A percentile compares a stretch with the other conserved stretches of the same genome.
Conservation (phyloP, 2,888 invertebrate genomes). For the Oscheius myriophilus region DNA sequence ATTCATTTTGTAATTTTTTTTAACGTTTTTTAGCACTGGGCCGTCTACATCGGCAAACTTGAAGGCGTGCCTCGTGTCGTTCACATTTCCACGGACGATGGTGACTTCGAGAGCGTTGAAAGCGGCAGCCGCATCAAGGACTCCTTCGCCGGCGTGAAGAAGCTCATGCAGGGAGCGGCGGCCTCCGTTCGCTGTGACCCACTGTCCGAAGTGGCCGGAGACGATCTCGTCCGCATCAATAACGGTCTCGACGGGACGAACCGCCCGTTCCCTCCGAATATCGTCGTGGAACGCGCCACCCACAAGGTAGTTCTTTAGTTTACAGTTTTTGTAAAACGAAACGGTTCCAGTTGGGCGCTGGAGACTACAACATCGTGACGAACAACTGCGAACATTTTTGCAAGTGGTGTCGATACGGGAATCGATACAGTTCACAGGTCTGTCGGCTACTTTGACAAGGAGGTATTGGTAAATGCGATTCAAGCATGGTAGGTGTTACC, state of each 20-base stretch:
- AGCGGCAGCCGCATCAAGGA: conserved; percentile 7
- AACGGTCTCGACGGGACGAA: conserved; percentile 46
- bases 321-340: neutral
- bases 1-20: neutral
- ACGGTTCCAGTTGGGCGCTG: conserved; percentile 63
- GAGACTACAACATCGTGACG: conserved; percentile 70
- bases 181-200: conserved; percentile 51
- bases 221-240: conserved; percentile 51
- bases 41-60: conserved; percentile 52
- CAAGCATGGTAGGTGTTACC: too few relatives aligned
- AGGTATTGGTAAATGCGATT: too few relatives aligned
- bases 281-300: conserved; percentile 68
- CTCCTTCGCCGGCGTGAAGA: conserved; percentile 18
- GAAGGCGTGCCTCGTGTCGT: conserved; percentile 45
- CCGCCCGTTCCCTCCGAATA: conserved; percentile 59
- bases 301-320: conserved; percentile 36
- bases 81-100: conserved; percentile 54
- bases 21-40: conserved; percentile 61
- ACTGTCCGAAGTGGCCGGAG: conserved; percentile 43
- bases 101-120: conserved; percentile 45
- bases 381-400: conserved; percentile 72
- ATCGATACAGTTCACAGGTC: conserved; percentile 68
- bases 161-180: conserved; percentile 20
- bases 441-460: neutral
- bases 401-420: conserved; percentile 71